Percentiles rank a stretch among this genome's conserved stretches.
phyloP scores from a whole-genome alignment of 2,888 invertebrate species.

The Argynnis bischoffii region DNA sequence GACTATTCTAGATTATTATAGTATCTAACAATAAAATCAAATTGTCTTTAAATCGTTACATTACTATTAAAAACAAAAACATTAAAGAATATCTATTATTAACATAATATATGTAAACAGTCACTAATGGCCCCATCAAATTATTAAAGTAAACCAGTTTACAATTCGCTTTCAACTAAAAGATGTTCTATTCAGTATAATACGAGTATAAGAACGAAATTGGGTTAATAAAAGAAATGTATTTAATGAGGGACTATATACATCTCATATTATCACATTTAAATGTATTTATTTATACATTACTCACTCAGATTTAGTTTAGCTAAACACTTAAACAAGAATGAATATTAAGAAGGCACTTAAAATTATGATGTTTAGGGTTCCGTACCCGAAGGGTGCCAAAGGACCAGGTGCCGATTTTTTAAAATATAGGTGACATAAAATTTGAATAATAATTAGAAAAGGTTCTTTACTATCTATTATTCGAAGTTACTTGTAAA shows the following conservation, averaged over 20 bases:
- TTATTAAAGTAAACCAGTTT: background rate
- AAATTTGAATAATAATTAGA: no score
- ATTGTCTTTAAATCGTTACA: background rate
- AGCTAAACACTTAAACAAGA: conserved; percentile 7
- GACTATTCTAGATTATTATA: background rate
- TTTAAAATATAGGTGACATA: no score
- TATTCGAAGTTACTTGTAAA: no score
- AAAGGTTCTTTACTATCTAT: no score
- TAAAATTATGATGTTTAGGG: conserved; percentile 15
- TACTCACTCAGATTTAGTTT: background rate
- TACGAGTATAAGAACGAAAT: background rate
- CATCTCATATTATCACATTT: conserved; percentile 17
- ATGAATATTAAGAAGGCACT: conserved; percentile 30
- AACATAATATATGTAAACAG: background rate
- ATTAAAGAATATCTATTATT: no score
- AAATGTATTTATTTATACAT: conserved; percentile 1
- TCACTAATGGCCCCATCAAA: conserved; percentile 7
- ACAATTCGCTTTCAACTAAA: background rate
- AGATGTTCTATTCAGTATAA: background rate
- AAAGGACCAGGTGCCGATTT: no score
- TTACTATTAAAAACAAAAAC: background rate
- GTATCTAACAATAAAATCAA: background rate
- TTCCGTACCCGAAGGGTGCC: no score
- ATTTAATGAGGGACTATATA: conserved; percentile 4
- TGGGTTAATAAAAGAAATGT: background rate